Evolutionary conservation across 1,140 invertebrate species (phyloP).

Genomic region (Caenorhabditis remanei): DNA sequence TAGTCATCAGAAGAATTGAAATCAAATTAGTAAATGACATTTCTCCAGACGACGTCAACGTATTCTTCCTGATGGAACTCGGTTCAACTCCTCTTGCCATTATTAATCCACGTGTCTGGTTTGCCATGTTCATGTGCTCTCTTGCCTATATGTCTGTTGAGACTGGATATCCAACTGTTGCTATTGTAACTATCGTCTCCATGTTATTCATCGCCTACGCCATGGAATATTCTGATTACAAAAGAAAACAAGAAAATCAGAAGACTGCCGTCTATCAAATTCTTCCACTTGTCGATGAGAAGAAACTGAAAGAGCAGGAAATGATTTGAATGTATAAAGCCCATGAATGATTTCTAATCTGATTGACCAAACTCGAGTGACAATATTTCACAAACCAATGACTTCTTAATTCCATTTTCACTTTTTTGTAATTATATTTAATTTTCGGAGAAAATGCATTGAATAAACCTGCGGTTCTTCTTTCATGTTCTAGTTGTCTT

Average conservation of each 20-base stretch:
- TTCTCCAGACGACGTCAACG: constrained; percentile 30
- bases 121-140: constrained; percentile 49
- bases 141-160: constrained; percentile 45
- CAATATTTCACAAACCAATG: background rate
- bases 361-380: constrained; percentile 34
- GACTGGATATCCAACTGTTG: constrained; percentile 43
- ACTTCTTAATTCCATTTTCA: background rate
- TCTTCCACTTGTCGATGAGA: constrained; percentile 32
- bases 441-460: background rate
- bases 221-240: constrained; percentile 33
- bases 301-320: constrained; percentile 55
- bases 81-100: constrained; percentile 41
- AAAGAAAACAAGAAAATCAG: background rate
- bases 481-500: background rate
- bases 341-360: background rate
- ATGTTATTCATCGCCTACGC: constrained; percentile 33
- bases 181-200: background rate
- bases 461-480: background rate
- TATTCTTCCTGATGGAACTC: constrained; percentile 43
- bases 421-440: background rate
- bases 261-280: constrained; percentile 36
- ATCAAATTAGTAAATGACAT: no score
- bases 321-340: constrained; percentile 15
- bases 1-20: no score
- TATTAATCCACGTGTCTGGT: constrained; percentile 50